Conservation (phyloP, 2,113 vertebrate species). For the Strix uralensis region DNA sequence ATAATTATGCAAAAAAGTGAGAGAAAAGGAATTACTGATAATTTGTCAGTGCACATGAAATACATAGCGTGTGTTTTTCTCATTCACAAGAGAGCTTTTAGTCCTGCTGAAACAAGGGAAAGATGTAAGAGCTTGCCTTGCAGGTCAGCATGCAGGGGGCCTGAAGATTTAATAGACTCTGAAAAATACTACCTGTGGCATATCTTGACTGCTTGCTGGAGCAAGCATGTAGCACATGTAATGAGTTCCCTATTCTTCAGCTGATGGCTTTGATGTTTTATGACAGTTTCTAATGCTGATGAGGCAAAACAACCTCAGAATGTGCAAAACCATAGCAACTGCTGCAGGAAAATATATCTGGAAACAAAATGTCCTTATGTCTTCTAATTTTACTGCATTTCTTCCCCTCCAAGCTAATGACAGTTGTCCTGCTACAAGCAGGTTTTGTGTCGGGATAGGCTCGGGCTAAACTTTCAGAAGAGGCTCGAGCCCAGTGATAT, state of each 20-base stretch:
- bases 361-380: background rate
- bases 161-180: background rate
- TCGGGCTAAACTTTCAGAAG: background rate
- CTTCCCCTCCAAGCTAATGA: background rate
- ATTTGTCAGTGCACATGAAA: background rate
- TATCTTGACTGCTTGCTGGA: background rate
- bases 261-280: constrained; percentile 3
- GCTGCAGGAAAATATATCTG: background rate
- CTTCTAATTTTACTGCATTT: background rate
- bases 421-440: background rate
- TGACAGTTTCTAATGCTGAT: constrained; percentile 17
- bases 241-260: background rate
- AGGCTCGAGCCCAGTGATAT: background rate
- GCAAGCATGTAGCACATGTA: background rate
- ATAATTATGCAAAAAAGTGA: background rate
- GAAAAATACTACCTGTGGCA: background rate
- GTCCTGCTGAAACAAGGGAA: background rate
- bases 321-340: constrained; percentile 44
- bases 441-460: background rate
- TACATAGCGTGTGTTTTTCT: background rate
- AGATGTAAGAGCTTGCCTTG: background rate
- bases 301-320: background rate
- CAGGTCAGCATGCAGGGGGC: background rate
- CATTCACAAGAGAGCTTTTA: background rate
- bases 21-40: background rate